Evolutionary conservation across 2,797 vertebrate species (phyloP).

Genomic region (Zenarchopterus dispar): DNA sequence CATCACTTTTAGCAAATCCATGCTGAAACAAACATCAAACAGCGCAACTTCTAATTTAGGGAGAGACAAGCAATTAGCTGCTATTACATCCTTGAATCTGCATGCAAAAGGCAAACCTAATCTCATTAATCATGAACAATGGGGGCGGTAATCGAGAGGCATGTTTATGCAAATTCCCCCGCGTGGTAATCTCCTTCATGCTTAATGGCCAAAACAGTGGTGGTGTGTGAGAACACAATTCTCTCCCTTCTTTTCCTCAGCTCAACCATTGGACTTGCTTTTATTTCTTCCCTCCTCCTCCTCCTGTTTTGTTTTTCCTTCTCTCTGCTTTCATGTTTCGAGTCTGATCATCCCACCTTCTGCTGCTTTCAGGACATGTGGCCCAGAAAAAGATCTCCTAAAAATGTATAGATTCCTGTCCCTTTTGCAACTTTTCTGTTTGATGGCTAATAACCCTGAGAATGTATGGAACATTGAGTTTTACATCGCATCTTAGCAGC

Average conservation of each 20-base stretch:
- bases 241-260: slow-evolving; percentile 12
- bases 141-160: slow-evolving; percentile 68
- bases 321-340: neutral
- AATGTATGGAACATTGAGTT: slow-evolving; percentile 41
- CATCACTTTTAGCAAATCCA: slow-evolving; percentile 43
- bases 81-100: slow-evolving; percentile 67
- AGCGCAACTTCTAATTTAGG: slow-evolving; percentile 66
- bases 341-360: slow-evolving; percentile 24
- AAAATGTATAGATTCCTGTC: slow-evolving; percentile 44
- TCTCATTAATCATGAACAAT: slow-evolving; percentile 80
- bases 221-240: slow-evolving; percentile 53
- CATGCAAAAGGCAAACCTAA: slow-evolving; percentile 58
- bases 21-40: slow-evolving; percentile 64
- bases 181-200: slow-evolving; percentile 63
- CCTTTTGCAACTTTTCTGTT: slow-evolving; percentile 21
- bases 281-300: slow-evolving; percentile 15
- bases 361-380: slow-evolving; percentile 16
- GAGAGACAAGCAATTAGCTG: slow-evolving; percentile 75
- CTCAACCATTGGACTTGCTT: slow-evolving; percentile 26
- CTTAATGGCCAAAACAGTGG: slow-evolving; percentile 62
- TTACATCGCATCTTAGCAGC: slow-evolving; percentile 31
- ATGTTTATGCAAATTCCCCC: slow-evolving; percentile 75
- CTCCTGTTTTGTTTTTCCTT: slow-evolving; percentile 3
- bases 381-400: slow-evolving; percentile 9
- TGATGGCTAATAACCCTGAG: slow-evolving; percentile 36